phyloP scores from a whole-genome alignment of 2,113 vertebrate species.

The Brachyistius frenatus region DNA sequence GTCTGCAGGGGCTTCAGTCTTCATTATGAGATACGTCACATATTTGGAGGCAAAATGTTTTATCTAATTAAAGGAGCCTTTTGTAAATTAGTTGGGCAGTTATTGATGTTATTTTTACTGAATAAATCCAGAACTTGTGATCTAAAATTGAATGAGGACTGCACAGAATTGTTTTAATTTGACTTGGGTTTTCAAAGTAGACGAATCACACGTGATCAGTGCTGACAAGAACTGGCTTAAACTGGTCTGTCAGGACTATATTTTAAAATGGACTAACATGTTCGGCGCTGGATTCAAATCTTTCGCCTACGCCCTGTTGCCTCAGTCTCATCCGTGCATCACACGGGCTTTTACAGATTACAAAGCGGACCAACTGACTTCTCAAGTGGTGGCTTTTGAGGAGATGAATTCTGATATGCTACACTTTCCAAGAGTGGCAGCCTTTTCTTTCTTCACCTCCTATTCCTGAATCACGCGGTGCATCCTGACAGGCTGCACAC shows the following conservation, averaged over 20 bases:
- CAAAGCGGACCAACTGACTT: conserved; percentile 12
- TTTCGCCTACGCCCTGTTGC: not conserved
- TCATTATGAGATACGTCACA: conserved; percentile 25
- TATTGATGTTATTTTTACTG: conserved; percentile 4
- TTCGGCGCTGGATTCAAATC: conserved; percentile 2
- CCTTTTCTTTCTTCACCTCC: conserved; percentile 28
- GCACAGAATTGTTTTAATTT: conserved; percentile 13
- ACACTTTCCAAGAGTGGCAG: conserved; percentile 34
- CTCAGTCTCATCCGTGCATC: conserved; percentile 7
- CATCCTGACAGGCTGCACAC: conserved; percentile 10
- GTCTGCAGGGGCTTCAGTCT: conserved; percentile 37
- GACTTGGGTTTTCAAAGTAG: conserved; percentile 17
- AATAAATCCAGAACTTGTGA: conserved; percentile 7
- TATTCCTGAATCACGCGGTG: conserved; percentile 41
- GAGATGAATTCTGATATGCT: conserved; percentile 31
- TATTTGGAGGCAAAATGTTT: conserved; percentile 12
- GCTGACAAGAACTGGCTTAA: conserved; percentile 47
- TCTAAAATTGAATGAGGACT: conserved; percentile 18
- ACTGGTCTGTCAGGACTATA: not conserved
- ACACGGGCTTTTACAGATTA: conserved; percentile 18
- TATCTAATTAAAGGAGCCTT: conserved; percentile 17
- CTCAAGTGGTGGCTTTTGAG: conserved; percentile 23
- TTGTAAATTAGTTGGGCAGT: conserved; percentile 28
- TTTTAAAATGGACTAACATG: conserved; percentile 27
- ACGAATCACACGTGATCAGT: conserved; percentile 34